Evolutionary conservation across 92 coral and sea anemone genomes (phyloP).

Genomic region (Blastomussa wellsi): DNA sequence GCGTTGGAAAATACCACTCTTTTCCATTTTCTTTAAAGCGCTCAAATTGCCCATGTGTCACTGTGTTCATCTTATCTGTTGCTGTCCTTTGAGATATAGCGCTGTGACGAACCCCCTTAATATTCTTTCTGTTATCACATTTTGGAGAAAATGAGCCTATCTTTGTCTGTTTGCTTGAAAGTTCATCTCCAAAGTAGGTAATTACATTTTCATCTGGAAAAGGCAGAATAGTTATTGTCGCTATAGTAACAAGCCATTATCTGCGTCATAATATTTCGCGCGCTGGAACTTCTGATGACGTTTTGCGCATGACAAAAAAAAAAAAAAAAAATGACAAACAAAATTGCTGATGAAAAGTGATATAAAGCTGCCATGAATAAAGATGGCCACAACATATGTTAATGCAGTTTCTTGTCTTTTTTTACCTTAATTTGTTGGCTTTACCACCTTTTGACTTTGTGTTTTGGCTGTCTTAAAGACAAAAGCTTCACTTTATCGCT

Average conservation of each 20-base stretch:
- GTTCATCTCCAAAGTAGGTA: neutral
- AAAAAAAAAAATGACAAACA: neutral
- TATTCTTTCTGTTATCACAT: neutral
- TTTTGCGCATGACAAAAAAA: neutral
- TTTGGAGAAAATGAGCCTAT: neutral
- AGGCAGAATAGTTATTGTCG: neutral
- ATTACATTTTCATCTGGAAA: neutral
- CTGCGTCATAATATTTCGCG: slow-evolving; percentile 4
- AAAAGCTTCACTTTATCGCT: neutral
- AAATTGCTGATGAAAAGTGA: too few species aligned
- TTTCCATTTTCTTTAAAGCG: neutral
- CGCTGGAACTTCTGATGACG: neutral
- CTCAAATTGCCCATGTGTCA: neutral
- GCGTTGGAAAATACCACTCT: neutral
- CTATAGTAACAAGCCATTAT: neutral
- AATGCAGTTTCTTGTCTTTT: neutral
- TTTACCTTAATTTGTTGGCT: neutral
- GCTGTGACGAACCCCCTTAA: neutral
- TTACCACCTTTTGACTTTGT: neutral
- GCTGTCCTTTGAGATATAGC: neutral
- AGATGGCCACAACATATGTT: neutral
- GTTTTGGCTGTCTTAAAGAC: neutral
- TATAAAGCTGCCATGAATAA: too few species aligned
- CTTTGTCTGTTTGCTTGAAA: neutral
- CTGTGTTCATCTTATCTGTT: neutral